These are phyloP conservation scores for Chaetoderma sp. DNA, from an alignment of 2,888 invertebrate genomes.

Conservation along the genomic window DNA sequence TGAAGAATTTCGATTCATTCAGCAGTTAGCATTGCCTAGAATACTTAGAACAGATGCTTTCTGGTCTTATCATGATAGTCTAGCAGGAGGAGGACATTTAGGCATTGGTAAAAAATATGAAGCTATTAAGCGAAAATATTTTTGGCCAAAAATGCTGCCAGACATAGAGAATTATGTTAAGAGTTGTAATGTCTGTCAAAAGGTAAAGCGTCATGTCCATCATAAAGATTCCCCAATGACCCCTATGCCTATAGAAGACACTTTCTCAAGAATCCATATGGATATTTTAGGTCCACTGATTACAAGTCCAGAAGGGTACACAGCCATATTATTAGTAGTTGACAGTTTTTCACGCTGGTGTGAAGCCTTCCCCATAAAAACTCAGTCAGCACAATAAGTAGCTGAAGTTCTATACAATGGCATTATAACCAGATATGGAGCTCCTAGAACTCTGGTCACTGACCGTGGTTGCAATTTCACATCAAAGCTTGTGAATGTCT, in stretches of 20 bases:
- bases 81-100: conserved; percentile 17
- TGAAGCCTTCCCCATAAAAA: conserved; percentile 15
- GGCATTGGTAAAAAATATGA: conserved; percentile 18
- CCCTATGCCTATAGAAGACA: conserved; percentile 23
- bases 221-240: conserved; percentile 20
- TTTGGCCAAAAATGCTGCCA: conserved; percentile 33
- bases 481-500: conserved; percentile 20
- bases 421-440: conserved; percentile 15
- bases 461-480: conserved; percentile 23
- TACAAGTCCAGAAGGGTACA: conserved; percentile 18
- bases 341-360: conserved; percentile 20
- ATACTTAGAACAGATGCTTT: conserved; percentile 15
- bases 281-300: conserved; percentile 24
- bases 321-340: conserved; percentile 20
- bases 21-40: conserved; percentile 21
- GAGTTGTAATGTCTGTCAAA: conserved; percentile 37
- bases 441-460: conserved; percentile 9
- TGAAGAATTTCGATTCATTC: neutral
- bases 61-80: conserved; percentile 12
- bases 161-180: conserved; percentile 26
- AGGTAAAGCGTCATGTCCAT: conserved; percentile 22
- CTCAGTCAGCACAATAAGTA: conserved; percentile 18
- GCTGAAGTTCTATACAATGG: conserved; percentile 14
- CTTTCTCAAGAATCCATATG: conserved; percentile 23
- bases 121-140: conserved; percentile 17